These are phyloP conservation scores for Cydia splendana DNA, from an alignment of 1,140 invertebrate species.

Conservation along the genomic window DNA sequence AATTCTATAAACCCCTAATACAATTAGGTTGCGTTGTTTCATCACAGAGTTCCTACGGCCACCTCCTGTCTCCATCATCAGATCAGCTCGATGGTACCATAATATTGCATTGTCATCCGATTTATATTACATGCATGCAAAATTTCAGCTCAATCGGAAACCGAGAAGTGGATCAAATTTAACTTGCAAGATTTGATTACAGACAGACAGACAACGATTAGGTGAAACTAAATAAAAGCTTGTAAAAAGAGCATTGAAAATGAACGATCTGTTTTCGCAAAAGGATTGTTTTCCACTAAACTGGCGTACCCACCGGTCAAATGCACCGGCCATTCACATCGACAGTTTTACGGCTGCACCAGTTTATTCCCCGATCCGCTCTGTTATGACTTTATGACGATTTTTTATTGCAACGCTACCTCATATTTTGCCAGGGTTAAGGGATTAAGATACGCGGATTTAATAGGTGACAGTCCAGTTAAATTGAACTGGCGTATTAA, in stretches of 20 bases:
- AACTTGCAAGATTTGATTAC: too few species aligned
- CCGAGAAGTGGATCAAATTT: too few species aligned
- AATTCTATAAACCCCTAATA: too few species aligned
- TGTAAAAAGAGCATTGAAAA: background rate
- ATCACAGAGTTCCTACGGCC: too few species aligned
- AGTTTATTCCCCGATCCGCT: conserved; percentile 64
- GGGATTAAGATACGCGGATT: conserved; percentile 52
- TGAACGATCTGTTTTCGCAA: background rate
- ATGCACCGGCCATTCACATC: conserved; percentile 52
- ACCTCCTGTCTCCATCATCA: too few species aligned
- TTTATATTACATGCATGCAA: too few species aligned
- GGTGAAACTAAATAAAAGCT: too few species aligned
- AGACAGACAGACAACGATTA: too few species aligned
- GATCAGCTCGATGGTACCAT: too few species aligned
- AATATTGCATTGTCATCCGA: too few species aligned
- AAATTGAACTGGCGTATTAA: conserved; percentile 29
- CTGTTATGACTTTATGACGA: conserved; percentile 62
- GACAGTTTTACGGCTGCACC: conserved; percentile 61
- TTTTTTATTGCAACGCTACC: conserved; percentile 67
- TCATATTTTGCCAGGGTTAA: conserved; percentile 68
- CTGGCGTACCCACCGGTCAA: conserved; percentile 41
- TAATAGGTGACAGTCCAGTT: conserved; percentile 38
- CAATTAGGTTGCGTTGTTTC: too few species aligned
- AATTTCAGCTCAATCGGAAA: too few species aligned
- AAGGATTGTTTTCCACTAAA: conserved; percentile 39